phyloP scores from a whole-genome alignment of 2,113 vertebrate species.

The Rhynchopsitta pachyrhyncha region DNA sequence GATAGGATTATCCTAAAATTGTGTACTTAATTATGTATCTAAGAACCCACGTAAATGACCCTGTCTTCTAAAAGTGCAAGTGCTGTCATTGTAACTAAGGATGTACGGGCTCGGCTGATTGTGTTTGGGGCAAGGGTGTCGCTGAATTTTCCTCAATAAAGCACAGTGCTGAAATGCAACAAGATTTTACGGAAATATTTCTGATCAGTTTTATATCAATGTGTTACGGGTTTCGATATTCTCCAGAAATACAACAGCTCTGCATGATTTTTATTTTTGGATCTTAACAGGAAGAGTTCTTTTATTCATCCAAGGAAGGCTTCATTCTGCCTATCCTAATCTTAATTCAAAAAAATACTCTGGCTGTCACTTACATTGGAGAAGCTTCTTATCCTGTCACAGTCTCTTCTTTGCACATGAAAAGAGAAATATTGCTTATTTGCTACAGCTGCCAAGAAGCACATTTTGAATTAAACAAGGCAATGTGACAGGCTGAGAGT shows the following conservation, averaged over 20 bases:
- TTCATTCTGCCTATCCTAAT: conserved; percentile 54
- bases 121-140: not conserved
- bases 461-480: conserved; percentile 52
- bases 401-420: conserved; percentile 62
- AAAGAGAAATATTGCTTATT: conserved; percentile 67
- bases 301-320: conserved; percentile 32
- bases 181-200: conserved; percentile 12
- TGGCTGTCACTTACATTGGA: conserved; percentile 59
- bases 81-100: not conserved
- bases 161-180: not conserved
- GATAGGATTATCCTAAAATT: not conserved
- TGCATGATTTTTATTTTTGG: conserved; percentile 39
- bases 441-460: conserved; percentile 64
- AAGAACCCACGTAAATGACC: not conserved
- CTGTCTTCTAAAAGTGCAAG: not conserved
- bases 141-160: not conserved
- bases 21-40: not conserved
- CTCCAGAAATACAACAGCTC: conserved; percentile 4
- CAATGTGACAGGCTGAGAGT: conserved; percentile 44
- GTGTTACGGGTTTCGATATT: not conserved
- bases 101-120: not conserved
- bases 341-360: conserved; percentile 60
- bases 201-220: not conserved
- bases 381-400: conserved; percentile 61
- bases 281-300: not conserved